Evolutionary conservation across 2,113 vertebrate species (phyloP).

Genomic region (Gadus chalcogrammus): DNA sequence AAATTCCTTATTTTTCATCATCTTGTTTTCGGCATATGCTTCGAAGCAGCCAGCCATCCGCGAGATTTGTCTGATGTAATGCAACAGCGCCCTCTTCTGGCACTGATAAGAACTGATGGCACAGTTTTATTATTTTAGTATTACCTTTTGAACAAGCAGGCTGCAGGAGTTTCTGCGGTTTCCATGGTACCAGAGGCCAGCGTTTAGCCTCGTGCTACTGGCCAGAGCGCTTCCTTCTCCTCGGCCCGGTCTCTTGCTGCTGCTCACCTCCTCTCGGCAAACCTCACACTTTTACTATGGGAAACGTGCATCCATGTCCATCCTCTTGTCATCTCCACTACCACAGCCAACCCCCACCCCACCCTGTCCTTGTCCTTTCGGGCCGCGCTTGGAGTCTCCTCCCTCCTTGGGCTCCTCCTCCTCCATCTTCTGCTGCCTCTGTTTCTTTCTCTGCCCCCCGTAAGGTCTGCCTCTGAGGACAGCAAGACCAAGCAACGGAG

Average conservation of each 20-base stretch:
- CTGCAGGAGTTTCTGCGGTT: constrained; percentile 24
- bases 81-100: constrained; percentile 62
- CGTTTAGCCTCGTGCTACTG: constrained; percentile 10
- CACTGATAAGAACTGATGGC: constrained; percentile 1
- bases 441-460: constrained; percentile 26
- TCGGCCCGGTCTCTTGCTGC: constrained; percentile 24
- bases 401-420: constrained; percentile 42
- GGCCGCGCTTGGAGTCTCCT: constrained; percentile 42
- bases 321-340: constrained; percentile 22
- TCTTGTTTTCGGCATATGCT: neutral
- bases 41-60: constrained; percentile 1
- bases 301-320: constrained; percentile 11
- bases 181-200: constrained; percentile 12
- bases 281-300: constrained; percentile 30
- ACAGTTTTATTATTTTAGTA: neutral
- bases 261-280: constrained; percentile 33
- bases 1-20: neutral
- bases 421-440: too few relatives aligned
- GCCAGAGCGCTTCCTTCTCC: constrained; percentile 20
- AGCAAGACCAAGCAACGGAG: constrained; percentile 41
- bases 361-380: constrained; percentile 23
- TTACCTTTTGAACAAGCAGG: neutral
- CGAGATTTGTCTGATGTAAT: neutral
- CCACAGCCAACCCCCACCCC: constrained; percentile 18
- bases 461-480: constrained; percentile 61